These are phyloP conservation scores for Chaetorhynchus papuensis DNA, from an alignment of 2,113 vertebrate genomes.

Conservation along the genomic window DNA sequence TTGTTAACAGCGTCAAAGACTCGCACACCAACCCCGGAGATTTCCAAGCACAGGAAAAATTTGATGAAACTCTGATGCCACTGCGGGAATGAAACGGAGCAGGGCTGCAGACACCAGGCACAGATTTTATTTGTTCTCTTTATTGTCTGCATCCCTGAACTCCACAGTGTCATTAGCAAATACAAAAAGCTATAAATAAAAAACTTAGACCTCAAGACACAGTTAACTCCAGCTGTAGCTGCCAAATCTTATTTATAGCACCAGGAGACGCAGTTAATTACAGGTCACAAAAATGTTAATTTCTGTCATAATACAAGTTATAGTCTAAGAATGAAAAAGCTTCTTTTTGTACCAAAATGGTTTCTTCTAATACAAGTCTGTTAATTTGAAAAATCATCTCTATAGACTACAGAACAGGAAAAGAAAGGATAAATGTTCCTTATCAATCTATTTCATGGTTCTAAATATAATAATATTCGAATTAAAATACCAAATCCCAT, in stretches of 20 bases:
- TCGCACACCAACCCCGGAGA: not conserved
- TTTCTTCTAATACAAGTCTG: not conserved
- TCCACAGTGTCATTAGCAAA: not conserved
- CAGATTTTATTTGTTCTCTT: not conserved
- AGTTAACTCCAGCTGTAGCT: not conserved
- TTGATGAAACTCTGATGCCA: not conserved
- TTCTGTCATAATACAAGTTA: not conserved
- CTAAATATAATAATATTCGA: not conserved
- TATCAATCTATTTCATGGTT: not conserved
- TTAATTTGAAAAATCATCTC: not conserved
- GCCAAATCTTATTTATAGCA: not conserved
- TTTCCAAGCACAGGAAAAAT: not conserved
- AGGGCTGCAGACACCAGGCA: not conserved
- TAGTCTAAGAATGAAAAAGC: not conserved
- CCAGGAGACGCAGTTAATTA: not conserved
- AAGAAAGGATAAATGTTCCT: not conserved
- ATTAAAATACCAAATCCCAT: not conserved
- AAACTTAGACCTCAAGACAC: not conserved
- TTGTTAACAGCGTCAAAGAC: slow-evolving; percentile 59
- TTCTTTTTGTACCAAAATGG: not conserved
- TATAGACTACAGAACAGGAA: not conserved
- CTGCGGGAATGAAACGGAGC: not conserved
- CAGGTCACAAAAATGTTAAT: slow-evolving; percentile 2
- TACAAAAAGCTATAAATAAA: not conserved
- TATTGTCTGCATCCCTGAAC: not conserved